Evolutionary conservation across 2,797 vertebrate genomes (phyloP).

Genomic region (Dendrocincla tyrannina): DNA sequence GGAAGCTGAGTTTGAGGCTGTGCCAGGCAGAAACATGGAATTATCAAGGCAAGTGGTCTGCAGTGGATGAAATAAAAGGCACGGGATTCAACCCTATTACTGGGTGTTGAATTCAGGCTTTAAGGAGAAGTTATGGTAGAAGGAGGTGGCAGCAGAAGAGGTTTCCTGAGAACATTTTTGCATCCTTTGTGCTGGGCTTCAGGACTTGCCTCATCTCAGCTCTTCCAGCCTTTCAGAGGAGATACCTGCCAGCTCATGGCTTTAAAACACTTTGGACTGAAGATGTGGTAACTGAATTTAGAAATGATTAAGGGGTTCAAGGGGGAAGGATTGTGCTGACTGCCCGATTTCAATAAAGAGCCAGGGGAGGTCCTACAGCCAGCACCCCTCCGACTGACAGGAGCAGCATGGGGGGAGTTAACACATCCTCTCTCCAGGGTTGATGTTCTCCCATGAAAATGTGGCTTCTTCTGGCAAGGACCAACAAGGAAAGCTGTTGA

Average conservation of each 20-base stretch:
- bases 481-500: background rate
- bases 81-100: background rate
- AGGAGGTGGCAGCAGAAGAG: background rate
- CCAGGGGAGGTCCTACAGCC: background rate
- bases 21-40: background rate
- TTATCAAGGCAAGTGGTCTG: background rate
- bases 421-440: background rate
- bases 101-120: background rate
- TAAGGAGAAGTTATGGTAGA: background rate
- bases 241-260: background rate
- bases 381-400: background rate
- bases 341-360: background rate
- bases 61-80: background rate
- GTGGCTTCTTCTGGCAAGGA: background rate
- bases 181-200: background rate
- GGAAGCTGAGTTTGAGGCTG: background rate
- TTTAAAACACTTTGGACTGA: background rate
- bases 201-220: background rate
- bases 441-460: background rate
- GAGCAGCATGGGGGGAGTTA: rapidly evolving
- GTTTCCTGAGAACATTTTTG: background rate
- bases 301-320: background rate
- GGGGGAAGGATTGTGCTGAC: background rate
- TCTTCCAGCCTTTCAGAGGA: background rate
- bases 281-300: background rate